phyloP scores from a whole-genome alignment of 2,888 invertebrate genomes.

The Caenorhabditis uteleia region DNA sequence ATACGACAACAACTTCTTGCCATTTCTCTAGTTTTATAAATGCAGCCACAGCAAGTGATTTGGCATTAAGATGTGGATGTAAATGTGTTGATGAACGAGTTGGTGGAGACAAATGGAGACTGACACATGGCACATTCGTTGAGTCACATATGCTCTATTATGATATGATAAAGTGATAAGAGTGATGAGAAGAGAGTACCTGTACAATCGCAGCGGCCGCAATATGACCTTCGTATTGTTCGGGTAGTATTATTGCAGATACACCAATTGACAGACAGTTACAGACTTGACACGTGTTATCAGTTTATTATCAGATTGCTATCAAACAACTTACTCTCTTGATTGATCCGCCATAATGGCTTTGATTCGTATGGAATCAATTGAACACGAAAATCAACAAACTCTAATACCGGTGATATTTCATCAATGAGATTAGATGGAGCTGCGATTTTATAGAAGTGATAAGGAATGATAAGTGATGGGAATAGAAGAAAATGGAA shows the following conservation, averaged over 20 bases:
- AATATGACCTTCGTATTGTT: conserved; percentile 27
- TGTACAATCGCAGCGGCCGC: conserved; percentile 34
- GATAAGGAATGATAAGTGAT: background rate
- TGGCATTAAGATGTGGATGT: conserved; percentile 29
- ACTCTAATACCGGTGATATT: conserved; percentile 19
- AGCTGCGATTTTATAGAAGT: too few species aligned
- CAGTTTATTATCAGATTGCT: background rate
- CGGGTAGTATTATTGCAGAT: conserved; percentile 23
- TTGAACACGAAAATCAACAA: conserved; percentile 27
- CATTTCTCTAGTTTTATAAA: conserved; percentile 39
- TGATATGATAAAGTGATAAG: too few species aligned
- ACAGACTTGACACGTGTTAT: conserved; percentile 16
- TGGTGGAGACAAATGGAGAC: conserved; percentile 20
- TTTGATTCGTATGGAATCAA: conserved; percentile 25
- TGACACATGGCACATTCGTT: conserved; percentile 27
- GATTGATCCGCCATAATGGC: conserved; percentile 31
- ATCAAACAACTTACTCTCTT: conserved; percentile 12
- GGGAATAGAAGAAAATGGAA: too few species aligned
- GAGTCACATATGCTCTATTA: conserved; percentile 25
- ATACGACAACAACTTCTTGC: conserved; percentile 39
- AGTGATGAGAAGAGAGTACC: conserved; percentile 8
- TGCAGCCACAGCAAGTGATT: conserved; percentile 31
- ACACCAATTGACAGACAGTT: conserved; percentile 19
- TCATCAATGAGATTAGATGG: conserved; percentile 25
- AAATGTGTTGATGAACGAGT: conserved; percentile 24